phyloP scores from a whole-genome alignment of 2,888 invertebrate species.

The Branchipolynoe longqiensis region DNA sequence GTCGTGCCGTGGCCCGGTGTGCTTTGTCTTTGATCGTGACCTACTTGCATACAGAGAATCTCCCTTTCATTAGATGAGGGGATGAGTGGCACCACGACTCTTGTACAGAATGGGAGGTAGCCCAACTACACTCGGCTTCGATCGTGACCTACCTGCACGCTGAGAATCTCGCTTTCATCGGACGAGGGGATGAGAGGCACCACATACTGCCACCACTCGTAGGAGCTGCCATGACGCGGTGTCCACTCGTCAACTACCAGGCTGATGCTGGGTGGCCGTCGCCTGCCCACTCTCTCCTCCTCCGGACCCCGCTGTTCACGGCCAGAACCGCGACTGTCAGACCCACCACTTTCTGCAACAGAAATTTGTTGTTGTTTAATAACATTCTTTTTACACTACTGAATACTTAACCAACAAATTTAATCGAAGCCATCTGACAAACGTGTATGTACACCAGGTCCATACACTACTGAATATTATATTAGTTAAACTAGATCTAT shows the following conservation, averaged over 20 bases:
- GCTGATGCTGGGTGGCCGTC: not conserved
- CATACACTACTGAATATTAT: too few species aligned
- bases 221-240: not conserved
- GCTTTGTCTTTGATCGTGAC: too few species aligned
- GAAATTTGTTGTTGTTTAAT: not conserved
- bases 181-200: slow-evolving; percentile 33
- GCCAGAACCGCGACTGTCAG: not conserved
- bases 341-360: not conserved
- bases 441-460: too few species aligned
- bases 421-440: not conserved
- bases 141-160: slow-evolving; percentile 27
- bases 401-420: not conserved
- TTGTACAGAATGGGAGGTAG: too few species aligned
- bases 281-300: not conserved
- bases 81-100: too few species aligned
- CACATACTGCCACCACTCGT: slow-evolving; percentile 29
- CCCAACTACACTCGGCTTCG: too few species aligned
- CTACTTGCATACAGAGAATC: too few species aligned
- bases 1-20: too few species aligned
- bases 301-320: not conserved
- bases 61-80: too few species aligned
- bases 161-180: slow-evolving; percentile 42
- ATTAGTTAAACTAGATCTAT: too few species aligned
- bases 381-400: not conserved
- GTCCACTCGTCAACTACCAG: slow-evolving; percentile 37